Percentiles rank a stretch among this genome's conserved stretches.
phyloP scores from a whole-genome alignment of 2,797 vertebrate species.

The Malacoraja senta region DNA sequence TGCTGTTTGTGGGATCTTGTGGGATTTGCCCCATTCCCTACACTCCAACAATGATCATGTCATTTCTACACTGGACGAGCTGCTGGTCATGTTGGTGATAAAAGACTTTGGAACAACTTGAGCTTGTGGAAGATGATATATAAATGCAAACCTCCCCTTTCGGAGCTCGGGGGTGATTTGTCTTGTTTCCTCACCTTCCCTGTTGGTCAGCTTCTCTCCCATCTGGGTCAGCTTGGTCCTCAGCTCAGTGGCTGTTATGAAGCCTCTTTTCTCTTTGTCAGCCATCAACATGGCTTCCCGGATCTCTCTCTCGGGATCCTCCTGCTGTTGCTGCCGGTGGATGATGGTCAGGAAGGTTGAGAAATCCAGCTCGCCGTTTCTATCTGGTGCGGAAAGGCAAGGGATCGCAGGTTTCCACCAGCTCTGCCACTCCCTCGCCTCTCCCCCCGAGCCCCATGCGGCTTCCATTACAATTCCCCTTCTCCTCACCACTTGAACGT shows the following conservation, averaged over 20 bases:
- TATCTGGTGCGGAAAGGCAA: slow-evolving; percentile 55
- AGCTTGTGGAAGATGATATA: neutral
- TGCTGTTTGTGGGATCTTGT: slow-evolving; percentile 8
- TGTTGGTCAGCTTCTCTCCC: slow-evolving; percentile 81
- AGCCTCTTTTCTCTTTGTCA: slow-evolving; percentile 77
- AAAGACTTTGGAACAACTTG: neutral
- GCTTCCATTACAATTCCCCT: neutral
- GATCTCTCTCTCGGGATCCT: slow-evolving; percentile 82
- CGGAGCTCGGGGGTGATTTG: neutral
- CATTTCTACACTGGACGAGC: no score
- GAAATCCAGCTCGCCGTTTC: slow-evolving; percentile 76
- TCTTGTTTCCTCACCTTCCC: slow-evolving; percentile 71
- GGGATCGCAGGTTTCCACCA: neutral
- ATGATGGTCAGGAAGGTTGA: slow-evolving; percentile 87
- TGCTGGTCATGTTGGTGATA: neutral
- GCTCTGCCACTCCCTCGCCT: neutral
- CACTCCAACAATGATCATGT: neutral
- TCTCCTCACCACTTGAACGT: neutral
- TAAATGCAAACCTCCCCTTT: neutral
- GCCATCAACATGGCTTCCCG: slow-evolving; percentile 81
- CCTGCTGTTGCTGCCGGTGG: slow-evolving; percentile 83
- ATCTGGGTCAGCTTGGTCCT: slow-evolving; percentile 76
- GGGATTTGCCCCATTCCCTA: neutral
- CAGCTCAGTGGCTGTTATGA: slow-evolving; percentile 70
- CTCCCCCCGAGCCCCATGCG: neutral